Evolutionary conservation across 2,113 vertebrate species (phyloP), one percentile per base, ranked within the genome.

Genomic region (Beaufortia kweichowensis): DNA sequence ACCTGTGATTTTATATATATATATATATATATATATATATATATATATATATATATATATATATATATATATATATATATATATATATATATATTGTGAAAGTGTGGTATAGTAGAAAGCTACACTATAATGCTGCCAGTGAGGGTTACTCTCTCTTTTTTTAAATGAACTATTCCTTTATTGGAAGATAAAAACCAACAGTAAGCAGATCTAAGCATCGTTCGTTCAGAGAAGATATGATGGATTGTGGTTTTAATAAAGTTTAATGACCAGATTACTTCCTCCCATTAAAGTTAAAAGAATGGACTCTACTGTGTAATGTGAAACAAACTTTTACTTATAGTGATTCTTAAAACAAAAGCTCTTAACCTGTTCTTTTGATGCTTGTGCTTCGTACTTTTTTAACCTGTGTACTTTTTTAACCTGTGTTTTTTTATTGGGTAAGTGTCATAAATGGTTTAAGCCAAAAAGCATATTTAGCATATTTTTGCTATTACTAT

Each of bases 1-100:
- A 64, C 76, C n/a, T n/a, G n/a, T n/a, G n/a, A n/a, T n/a, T n/a
- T n/a, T n/a, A 83, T 57, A 81, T 84, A 83, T 84, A 81, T 78
- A 65, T 77, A 75, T 43, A 15, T 17, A 21, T 28, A 83, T 57
- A 81, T 84, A 83, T 84, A 81, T 78, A 65, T 77, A 75, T 43
- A 15, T 17, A 21, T 28, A 83, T 57, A 81, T 84, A 83, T 84
- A 81, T 78, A 65, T 77, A 75, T 43, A 15, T 17, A 21, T 28
- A 83, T 57, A 81, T 84, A 83, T 84, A 81, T 78, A 65, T 77
- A 75, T 43, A 15, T 17, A 21, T 28, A n/a, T n/a, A 83, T 57
- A 81, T 84, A 83, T 84, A 81, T 78, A 65, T 77, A 75, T 43
- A 15, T 17, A 21, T 28, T 12, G 31, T 68, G 63, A 62, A 50